Conservation (phyloP, 2,888 invertebrate genomes). For the Lamellibrachia satsuma region DNA sequence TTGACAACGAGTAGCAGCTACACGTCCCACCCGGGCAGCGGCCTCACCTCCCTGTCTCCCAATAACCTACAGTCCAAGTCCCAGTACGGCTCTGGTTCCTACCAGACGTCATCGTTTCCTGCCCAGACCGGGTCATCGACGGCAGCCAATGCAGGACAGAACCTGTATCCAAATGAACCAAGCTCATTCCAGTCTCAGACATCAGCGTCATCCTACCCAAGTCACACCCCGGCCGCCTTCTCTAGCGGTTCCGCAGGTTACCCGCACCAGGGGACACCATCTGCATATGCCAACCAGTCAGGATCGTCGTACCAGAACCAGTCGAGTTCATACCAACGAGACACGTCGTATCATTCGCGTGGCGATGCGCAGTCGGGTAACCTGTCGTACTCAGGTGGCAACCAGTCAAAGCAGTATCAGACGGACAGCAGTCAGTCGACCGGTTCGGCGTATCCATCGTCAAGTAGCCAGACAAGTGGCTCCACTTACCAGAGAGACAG, state of each 20-base stretch:
- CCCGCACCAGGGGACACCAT: constrained; percentile 29
- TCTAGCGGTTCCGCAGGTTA: constrained; percentile 40
- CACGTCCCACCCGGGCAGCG: constrained; percentile 36
- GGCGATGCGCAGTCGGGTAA: constrained; percentile 28
- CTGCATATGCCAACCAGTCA: constrained; percentile 28
- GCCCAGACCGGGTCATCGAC: constrained; percentile 47
- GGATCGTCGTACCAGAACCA: constrained; percentile 34
- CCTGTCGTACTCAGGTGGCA: constrained; percentile 27
- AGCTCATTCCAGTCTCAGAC: constrained; percentile 31
- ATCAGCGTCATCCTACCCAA: constrained; percentile 27
- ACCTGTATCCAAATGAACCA: constrained; percentile 43
- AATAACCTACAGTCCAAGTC: constrained; percentile 30
- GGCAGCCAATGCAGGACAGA: constrained; percentile 41
- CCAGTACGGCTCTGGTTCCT: constrained; percentile 36
- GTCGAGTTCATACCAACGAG: constrained; percentile 29
- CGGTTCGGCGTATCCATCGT: constrained; percentile 28
- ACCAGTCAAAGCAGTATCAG: constrained; percentile 38
- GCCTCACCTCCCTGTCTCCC: constrained; percentile 24
- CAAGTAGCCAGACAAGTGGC: constrained; percentile 23
- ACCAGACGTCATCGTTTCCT: constrained; percentile 53
- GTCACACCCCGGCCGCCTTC: constrained; percentile 23
- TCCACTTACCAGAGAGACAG: neutral
- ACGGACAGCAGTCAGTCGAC: constrained; percentile 31
- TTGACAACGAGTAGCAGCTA: constrained; percentile 44
- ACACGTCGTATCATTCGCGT: constrained; percentile 22